Base-by-base conservation (phyloP, 2,113 vertebrate species). In the Thermophis baileyi region DNA sequence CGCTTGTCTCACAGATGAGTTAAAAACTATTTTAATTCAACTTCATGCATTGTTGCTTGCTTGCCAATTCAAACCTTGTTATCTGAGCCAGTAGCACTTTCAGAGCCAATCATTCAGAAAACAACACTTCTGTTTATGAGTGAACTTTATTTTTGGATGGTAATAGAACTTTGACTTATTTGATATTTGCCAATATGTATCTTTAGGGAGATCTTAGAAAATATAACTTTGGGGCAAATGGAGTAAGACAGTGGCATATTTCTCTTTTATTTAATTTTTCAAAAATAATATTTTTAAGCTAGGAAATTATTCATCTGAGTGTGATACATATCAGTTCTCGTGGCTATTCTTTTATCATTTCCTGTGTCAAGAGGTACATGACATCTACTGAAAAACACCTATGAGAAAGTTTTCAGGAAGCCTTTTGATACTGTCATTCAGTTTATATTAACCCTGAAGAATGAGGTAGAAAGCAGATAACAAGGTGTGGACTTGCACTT, bases 71-170 rank as follows among this genome's bases (percentile, higher is more conserved):
- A 91, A 85, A 27, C 18, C 16, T n/a, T 87, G 53, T 87, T 57
- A 91, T 91, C 27, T 91, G 40, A 91, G 14, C 81, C 90, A n/a
- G 14, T 90, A 90, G 92, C n/a, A 91, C n/a, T 91, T 95, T 95
- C 90, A 60, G 90, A 95, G 92, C 81, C n/a, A 96, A 63, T 63
- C 86, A 92, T 93, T 93, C 93, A 44, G 85, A 91, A 94, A 96
- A 89, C 63, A 91, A 91, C 0, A 92, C 49, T 94, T 55, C 90
- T 94, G 51, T 94, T 94, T 95, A 18, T 47, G 53, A n/a, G 91
- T 85, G 74, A 63, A 22, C 22, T 7, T 85, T 94, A 91, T 94
- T 96, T 96, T 96, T 95, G 95, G 94, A 93, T 60, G 22, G 40
- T 89, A 94, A 74, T 18, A 22, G 53, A 87, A 22, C 51, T 53